Evolutionary conservation across 2,113 vertebrate genomes (phyloP), one percentile per base, ranked within the genome.

Genomic region (Mobula birostris): DNA sequence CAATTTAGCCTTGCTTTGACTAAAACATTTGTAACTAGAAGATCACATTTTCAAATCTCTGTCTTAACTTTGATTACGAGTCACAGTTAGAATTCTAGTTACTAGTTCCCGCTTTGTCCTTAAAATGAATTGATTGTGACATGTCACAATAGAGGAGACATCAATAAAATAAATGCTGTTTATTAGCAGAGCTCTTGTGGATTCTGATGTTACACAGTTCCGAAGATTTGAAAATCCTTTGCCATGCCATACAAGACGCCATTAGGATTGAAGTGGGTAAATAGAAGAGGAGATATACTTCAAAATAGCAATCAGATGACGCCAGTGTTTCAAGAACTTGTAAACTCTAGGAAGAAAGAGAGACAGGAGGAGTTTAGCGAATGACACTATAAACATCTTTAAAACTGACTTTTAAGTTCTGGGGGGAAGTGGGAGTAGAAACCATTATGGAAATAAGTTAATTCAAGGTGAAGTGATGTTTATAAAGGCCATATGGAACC

Each of bases 381-480:
- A 29, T 85, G 24, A 61, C 24, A 29, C 48, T 85, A 11, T 85
- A 61, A 85, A 85, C 48, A 85, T 58, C 24, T 9, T 27, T 61
- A 27, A 85, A 85, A 56, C 82, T 11, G 6, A 17, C 56, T 61
- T 85, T 61, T 29, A 58, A 85, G 27, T 61, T 85, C 82, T 61
- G 58, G 24, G 82, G 82, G 21, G 8, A 85, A 61, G 56, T 85
- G 48, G 24, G 24, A 61, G 56, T 85, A 24, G 82, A 58, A 61
- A 61, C 56, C 82, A 58, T 85, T 85, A 14, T 61, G 82, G 48
- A 85, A 85, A 58, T 29, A 61, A 29, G 24, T 61, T 85, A 85
- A 85, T 85, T 85, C 48, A 29, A 85, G 56, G 82, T 85, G 82
- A 85, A 61, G 82, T 85, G 82, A 61, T 85, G 82, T 85, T 85